Evolutionary conservation across 1,140 invertebrate species (phyloP).

Genomic region (Psix sp.): DNA sequence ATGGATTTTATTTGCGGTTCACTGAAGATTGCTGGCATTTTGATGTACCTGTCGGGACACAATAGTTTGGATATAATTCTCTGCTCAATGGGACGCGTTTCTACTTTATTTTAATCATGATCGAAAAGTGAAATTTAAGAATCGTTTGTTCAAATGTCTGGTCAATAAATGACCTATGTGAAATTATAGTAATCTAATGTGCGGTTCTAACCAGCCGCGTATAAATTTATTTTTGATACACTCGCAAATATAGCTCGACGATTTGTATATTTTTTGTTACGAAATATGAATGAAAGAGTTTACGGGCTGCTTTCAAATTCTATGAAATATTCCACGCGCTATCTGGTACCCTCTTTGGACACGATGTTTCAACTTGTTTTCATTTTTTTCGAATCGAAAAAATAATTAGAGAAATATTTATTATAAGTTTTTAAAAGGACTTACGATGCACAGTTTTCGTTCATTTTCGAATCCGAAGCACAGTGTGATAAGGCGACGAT

Average conservation of each 20-base stretch:
- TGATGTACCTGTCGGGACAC: constrained; percentile 11
- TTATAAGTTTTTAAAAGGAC: constrained; percentile 24
- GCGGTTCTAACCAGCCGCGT: too few species aligned
- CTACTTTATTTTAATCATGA: too few species aligned
- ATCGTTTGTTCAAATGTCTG: too few species aligned
- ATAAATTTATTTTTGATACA: too few species aligned
- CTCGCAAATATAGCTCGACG: background rate
- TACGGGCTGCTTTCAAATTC: constrained; percentile 29
- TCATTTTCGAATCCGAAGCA: too few species aligned
- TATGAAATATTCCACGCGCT: constrained; percentile 40
- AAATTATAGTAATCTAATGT: too few species aligned
- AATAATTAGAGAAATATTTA: too few species aligned
- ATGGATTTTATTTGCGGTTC: constrained; percentile 4
- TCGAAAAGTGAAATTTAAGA: too few species aligned
- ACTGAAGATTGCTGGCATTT: constrained; percentile 21
- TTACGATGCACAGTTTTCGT: constrained; percentile 26
- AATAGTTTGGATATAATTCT: too few species aligned
- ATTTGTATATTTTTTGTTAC: constrained; percentile 2
- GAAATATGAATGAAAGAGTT: constrained; percentile 24
- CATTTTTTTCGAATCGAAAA: constrained; percentile 37
- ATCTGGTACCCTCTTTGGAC: constrained; percentile 38
- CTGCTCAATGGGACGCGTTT: too few species aligned
- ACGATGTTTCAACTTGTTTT: constrained; percentile 51
- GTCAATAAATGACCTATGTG: too few species aligned
- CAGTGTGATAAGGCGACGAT: constrained; percentile 32